phyloP scores from a whole-genome alignment of 2,797 vertebrate species.

The Brachyrhaphis roseni region DNA sequence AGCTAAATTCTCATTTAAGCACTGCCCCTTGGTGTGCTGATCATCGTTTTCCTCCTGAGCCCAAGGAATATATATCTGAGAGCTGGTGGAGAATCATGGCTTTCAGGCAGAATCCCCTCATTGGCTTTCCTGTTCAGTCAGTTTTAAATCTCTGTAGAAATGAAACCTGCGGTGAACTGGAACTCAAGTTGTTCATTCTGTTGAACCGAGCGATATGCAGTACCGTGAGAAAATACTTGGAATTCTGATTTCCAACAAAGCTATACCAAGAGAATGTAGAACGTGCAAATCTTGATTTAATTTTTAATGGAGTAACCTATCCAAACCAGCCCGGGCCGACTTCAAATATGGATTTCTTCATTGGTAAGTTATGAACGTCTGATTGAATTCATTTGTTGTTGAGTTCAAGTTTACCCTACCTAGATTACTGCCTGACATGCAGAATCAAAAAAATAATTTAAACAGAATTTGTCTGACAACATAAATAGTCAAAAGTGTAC shows the following conservation, averaged over 20 bases:
- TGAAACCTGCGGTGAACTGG: conserved; percentile 13
- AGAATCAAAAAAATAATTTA: background rate
- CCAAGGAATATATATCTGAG: conserved; percentile 6
- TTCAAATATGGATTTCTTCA: background rate
- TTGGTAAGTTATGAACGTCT: background rate
- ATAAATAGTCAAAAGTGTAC: background rate
- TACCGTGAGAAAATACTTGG: background rate
- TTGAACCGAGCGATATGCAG: background rate
- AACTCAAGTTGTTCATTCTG: background rate
- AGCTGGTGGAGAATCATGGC: conserved; percentile 43
- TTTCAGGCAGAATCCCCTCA: conserved; percentile 40
- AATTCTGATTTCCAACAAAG: background rate
- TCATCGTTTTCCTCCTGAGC: conserved; percentile 36
- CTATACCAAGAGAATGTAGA: background rate
- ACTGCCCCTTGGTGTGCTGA: conserved; percentile 43
- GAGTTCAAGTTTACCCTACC: background rate
- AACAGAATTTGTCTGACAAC: background rate
- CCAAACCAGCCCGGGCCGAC: background rate
- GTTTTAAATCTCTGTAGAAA: conserved; percentile 21
- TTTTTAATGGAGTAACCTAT: background rate
- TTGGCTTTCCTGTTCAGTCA: background rate
- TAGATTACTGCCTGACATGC: background rate
- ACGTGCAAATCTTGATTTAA: background rate
- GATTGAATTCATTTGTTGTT: background rate
- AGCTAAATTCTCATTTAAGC: conserved; percentile 47